Percentiles rank a stretch among this genome's conserved stretches.
These are phyloP conservation scores for Tridacna gigas DNA, from an alignment of 2,888 invertebrate genomes.

Conservation along the genomic window DNA sequence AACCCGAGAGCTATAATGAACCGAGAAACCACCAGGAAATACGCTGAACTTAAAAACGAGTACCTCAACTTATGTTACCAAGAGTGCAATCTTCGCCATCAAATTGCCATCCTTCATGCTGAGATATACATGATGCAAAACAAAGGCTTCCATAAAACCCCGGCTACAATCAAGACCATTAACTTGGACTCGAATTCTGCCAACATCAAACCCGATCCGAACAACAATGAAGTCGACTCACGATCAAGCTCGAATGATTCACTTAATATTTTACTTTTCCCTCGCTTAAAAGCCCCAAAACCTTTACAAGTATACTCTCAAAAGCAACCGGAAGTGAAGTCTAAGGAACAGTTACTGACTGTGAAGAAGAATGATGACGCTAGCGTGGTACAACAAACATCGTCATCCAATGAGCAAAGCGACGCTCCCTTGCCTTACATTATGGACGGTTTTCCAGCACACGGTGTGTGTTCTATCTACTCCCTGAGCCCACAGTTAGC, in stretches of 20 bases:
- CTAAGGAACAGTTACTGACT: not conserved
- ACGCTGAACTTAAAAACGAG: slow-evolving; percentile 60
- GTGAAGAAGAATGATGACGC: not conserved
- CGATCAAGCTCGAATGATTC: not conserved
- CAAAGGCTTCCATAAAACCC: slow-evolving; percentile 61
- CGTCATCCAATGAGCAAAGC: not conserved
- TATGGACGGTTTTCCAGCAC: slow-evolving; percentile 1
- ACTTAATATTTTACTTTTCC: slow-evolving; percentile 33
- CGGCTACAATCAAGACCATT: slow-evolving; percentile 59
- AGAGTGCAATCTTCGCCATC: slow-evolving; percentile 61
- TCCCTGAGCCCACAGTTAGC: slow-evolving; percentile 32
- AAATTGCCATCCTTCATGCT: slow-evolving; percentile 65
- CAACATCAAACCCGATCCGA: not conserved
- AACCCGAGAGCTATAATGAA: slow-evolving; percentile 41
- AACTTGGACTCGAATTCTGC: slow-evolving; percentile 57
- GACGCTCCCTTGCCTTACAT: slow-evolving; percentile 4
- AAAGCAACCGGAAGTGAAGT: slow-evolving; percentile 9
- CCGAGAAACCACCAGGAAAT: slow-evolving; percentile 50
- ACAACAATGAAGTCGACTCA: not conserved
- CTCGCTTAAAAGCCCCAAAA: slow-evolving; percentile 48
- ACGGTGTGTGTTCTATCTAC: slow-evolving; percentile 50
- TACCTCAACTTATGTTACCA: slow-evolving; percentile 64
- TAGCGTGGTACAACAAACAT: not conserved
- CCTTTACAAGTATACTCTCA: slow-evolving; percentile 23
- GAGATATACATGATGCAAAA: slow-evolving; percentile 68